These are phyloP conservation scores for Xylophagus ater DNA, from an alignment of 2,888 invertebrate genomes.

Conservation along the genomic window DNA sequence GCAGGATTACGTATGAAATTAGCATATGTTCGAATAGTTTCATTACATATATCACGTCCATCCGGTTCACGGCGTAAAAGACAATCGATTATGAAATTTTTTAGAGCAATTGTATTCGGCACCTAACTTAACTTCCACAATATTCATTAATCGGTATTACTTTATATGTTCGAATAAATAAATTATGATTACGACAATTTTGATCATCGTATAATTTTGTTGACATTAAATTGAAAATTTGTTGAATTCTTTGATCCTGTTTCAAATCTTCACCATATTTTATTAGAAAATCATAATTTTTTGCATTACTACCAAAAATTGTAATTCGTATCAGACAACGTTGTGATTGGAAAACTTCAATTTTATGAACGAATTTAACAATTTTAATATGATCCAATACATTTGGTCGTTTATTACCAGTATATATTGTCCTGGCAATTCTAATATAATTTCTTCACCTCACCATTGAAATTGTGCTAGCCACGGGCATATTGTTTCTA, in stretches of 20 bases:
- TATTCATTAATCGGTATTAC: slow-evolving; percentile 30
- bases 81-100: slow-evolving; percentile 19
- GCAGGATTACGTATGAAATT: slow-evolving; percentile 15
- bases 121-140: slow-evolving; percentile 56
- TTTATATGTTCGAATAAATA: slow-evolving; percentile 50
- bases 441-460: slow-evolving; percentile 30
- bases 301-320: slow-evolving; percentile 58
- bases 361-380: slow-evolving; percentile 47
- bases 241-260: slow-evolving; percentile 63
- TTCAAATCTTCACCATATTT: slow-evolving; percentile 68
- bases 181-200: slow-evolving; percentile 41
- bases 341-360: slow-evolving; percentile 46
- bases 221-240: slow-evolving; percentile 57
- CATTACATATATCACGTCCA: slow-evolving; percentile 1
- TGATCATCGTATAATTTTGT: slow-evolving; percentile 44
- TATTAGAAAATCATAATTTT: slow-evolving; percentile 52
- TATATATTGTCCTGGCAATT: slow-evolving; percentile 63
- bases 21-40: slow-evolving; percentile 6
- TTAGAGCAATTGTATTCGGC: slow-evolving; percentile 44
- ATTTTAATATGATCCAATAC: slow-evolving; percentile 53
- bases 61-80: slow-evolving; percentile 10
- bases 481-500: slow-evolving; percentile 22
- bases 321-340: slow-evolving; percentile 53
- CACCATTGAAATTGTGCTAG: slow-evolving; percentile 22
- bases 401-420: slow-evolving; percentile 45